Evolutionary conservation across 2,888 invertebrate genomes (phyloP).

Genomic region (Platypus cylindrus): DNA sequence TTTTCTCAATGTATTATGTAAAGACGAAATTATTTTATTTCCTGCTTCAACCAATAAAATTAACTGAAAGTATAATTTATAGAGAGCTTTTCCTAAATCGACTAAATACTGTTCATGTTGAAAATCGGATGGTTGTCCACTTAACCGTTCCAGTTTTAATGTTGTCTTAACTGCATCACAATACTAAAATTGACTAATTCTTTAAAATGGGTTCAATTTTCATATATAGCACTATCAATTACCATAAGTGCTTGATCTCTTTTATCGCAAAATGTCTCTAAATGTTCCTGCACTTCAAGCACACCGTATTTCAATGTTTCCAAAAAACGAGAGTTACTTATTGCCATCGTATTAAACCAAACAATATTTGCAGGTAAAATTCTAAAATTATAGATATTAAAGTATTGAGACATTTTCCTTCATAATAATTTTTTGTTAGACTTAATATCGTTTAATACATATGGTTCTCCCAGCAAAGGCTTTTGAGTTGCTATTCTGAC

Average conservation of each 20-base stretch:
- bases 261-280: slow-evolving; percentile 88
- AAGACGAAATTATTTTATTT: slow-evolving; percentile 65
- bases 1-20: slow-evolving; percentile 45
- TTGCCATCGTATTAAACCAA: slow-evolving; percentile 66
- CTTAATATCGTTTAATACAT: too few species aligned
- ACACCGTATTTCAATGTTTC: slow-evolving; percentile 81
- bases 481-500: too few species aligned
- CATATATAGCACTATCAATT: slow-evolving; percentile 18
- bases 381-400: slow-evolving; percentile 16
- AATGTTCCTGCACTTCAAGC: slow-evolving; percentile 86
- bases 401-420: background rate
- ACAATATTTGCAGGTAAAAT: slow-evolving; percentile 75
- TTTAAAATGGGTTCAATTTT: background rate
- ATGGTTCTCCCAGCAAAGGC: too few species aligned
- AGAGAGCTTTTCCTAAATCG: slow-evolving; percentile 76
- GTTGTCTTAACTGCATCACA: slow-evolving; percentile 72
- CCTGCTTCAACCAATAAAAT: slow-evolving; percentile 78
- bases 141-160: slow-evolving; percentile 61
- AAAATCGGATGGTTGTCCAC: slow-evolving; percentile 41
- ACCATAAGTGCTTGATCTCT: slow-evolving; percentile 81
- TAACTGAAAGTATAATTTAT: slow-evolving; percentile 87
- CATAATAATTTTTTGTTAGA: too few species aligned
- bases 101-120: slow-evolving; percentile 58
- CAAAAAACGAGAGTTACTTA: slow-evolving; percentile 58
- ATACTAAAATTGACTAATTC: slow-evolving; percentile 40